These are phyloP conservation scores for Motacilla tschutschensis DNA, from an alignment of 2,113 vertebrate species.

Conservation along the genomic window DNA sequence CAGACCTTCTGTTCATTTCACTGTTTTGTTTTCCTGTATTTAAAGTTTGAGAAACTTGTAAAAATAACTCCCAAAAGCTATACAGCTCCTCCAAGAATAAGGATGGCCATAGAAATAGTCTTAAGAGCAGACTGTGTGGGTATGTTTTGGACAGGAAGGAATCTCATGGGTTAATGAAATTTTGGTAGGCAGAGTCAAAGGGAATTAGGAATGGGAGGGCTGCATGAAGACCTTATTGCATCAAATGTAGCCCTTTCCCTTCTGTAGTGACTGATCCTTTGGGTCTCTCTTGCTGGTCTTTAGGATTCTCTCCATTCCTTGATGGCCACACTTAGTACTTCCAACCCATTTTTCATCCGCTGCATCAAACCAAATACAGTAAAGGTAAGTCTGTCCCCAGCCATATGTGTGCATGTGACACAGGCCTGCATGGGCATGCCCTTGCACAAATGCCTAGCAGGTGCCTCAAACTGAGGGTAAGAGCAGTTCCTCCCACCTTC, in stretches of 20 bases:
- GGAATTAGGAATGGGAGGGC: not conserved
- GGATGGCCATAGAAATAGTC: not conserved
- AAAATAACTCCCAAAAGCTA: not conserved
- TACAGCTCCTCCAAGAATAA: not conserved
- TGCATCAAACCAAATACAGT: constrained; percentile 93
- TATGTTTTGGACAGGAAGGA: not conserved
- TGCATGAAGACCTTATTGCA: not conserved
- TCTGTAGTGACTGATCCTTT: not conserved
- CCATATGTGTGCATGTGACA: not conserved
- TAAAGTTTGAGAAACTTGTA: not conserved
- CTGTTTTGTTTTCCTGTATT: not conserved
- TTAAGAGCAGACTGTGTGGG: not conserved
- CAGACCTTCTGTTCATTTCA: not conserved
- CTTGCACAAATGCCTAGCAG: not conserved
- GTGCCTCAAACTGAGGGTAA: not conserved
- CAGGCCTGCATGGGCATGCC: not conserved
- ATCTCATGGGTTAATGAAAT: not conserved
- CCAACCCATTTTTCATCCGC: constrained; percentile 92
- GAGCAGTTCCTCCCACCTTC: not conserved
- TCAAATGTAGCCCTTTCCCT: not conserved
- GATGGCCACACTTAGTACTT: constrained; percentile 88
- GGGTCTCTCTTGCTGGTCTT: constrained; percentile 22
- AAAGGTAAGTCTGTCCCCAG: constrained; percentile 74
- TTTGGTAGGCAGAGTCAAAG: not conserved
- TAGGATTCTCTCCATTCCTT: constrained; percentile 91